Evolutionary conservation across 2,888 invertebrate genomes (phyloP).

Genomic region (Phytoseiulus persimilis): DNA sequence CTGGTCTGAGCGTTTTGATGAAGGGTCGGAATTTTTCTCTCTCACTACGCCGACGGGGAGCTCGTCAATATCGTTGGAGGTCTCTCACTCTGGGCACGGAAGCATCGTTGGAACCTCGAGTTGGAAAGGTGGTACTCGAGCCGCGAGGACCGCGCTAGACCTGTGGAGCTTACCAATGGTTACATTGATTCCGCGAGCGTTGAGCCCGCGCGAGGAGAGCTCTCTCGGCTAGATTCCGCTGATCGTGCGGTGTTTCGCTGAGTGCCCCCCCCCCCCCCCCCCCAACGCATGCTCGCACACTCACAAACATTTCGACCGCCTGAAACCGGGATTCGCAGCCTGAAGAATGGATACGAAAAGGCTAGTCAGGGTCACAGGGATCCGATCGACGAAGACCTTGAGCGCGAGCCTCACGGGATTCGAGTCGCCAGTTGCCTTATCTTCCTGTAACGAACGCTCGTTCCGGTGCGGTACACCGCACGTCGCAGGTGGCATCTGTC

Average conservation of each 20-base stretch:
- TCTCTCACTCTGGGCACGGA: not conserved
- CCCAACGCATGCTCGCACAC: too few relatives aligned
- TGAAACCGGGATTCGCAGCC: too few relatives aligned
- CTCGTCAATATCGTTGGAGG: not conserved
- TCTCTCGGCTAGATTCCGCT: too few relatives aligned
- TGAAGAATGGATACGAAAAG: too few relatives aligned
- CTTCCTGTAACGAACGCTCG: not conserved
- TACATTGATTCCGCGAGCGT: too few relatives aligned
- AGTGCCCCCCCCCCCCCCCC: too few relatives aligned
- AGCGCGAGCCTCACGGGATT: not conserved
- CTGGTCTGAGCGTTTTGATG: not conserved
- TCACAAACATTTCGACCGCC: too few relatives aligned
- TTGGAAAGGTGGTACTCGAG: not conserved
- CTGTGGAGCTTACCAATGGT: too few relatives aligned
- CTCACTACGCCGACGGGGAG: not conserved
- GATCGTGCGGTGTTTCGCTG: too few relatives aligned
- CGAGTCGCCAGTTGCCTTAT: not conserved
- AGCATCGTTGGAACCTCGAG: not conserved
- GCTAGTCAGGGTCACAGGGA: not conserved
- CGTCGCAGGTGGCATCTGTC: too few relatives aligned
- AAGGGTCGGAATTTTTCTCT: not conserved
- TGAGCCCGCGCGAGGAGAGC: too few relatives aligned
- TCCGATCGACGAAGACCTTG: not conserved
- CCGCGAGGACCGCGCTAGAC: too few relatives aligned
- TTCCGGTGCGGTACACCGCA: not conserved